A percentile compares a stretch with the other conserved stretches of the same genome.
These are phyloP conservation scores for Saimiri boliviensis DNA, from an alignment of 2,113 vertebrate species.

Conservation along the genomic window DNA sequence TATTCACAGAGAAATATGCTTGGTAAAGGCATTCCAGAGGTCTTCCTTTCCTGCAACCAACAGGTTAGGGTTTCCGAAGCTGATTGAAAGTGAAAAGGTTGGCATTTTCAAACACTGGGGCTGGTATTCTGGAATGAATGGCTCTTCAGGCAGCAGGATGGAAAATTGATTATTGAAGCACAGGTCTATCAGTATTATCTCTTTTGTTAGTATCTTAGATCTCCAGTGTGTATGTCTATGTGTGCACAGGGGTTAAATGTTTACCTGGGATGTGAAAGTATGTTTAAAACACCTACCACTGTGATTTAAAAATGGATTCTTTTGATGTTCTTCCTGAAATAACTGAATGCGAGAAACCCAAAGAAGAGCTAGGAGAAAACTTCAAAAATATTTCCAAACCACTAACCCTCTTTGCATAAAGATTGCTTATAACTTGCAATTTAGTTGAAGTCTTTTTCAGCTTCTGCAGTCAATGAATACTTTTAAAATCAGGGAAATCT, in stretches of 20 bases:
- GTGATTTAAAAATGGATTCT: not conserved
- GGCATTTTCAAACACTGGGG: not conserved
- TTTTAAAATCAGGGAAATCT: not conserved
- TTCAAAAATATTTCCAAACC: not conserved
- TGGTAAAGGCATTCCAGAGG: not conserved
- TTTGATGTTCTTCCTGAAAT: not conserved
- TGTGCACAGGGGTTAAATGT: not conserved
- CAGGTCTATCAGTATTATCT: not conserved
- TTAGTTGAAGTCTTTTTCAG: not conserved
- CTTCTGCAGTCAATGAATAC: not conserved
- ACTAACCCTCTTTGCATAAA: not conserved
- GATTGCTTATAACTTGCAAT: not conserved
- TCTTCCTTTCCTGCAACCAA: not conserved
- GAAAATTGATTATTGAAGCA: not conserved
- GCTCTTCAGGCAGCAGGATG: not conserved
- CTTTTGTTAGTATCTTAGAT: not conserved
- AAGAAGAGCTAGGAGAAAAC: not conserved
- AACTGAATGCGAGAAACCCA: not conserved
- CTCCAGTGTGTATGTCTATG: not conserved
- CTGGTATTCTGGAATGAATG: not conserved
- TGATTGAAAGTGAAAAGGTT: not conserved
- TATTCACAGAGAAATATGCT: not conserved
- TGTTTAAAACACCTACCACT: not conserved
- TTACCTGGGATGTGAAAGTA: not conserved
- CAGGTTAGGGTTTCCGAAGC: not conserved